Conservation (phyloP, 2,797 vertebrate genomes). For the Graptemys geographica region DNA sequence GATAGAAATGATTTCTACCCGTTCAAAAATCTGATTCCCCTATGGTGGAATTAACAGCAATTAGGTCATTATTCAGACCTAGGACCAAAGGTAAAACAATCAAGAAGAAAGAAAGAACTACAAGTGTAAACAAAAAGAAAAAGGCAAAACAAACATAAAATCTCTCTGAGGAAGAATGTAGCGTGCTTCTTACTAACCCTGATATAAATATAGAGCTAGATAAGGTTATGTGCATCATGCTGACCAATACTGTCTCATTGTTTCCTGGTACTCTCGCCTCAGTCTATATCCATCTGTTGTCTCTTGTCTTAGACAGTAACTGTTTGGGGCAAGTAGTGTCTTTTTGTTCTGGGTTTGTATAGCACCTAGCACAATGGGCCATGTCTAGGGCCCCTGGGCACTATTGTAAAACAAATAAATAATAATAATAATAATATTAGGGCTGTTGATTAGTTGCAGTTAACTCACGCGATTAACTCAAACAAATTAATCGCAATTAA, state of each 20-base stretch:
- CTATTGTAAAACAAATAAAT: not conserved
- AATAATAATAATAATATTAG: not conserved
- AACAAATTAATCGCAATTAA: too few species aligned
- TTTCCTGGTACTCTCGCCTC: not conserved
- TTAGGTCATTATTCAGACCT: conserved; percentile 65
- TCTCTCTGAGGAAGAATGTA: not conserved
- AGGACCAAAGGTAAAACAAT: conserved; percentile 40
- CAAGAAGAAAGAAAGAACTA: conserved; percentile 10
- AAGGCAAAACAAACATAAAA: not conserved
- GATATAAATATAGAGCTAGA: conserved; percentile 46
- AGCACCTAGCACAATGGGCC: not conserved
- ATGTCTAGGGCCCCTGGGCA: too few species aligned
- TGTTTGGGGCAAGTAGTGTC: not conserved
- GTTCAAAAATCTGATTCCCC: conserved; percentile 41
- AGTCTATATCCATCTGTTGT: not conserved
- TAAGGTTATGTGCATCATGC: not conserved
- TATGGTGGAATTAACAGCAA: conserved; percentile 53
- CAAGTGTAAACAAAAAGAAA: conserved; percentile 38
- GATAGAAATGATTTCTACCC: conserved; percentile 61
- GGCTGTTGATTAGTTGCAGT: too few species aligned
- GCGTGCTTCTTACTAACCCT: not conserved
- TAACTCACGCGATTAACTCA: too few species aligned
- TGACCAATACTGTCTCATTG: not conserved
- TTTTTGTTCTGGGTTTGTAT: not conserved
- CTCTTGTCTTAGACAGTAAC: not conserved